phyloP scores from a whole-genome alignment of 2,888 invertebrate species.

The Nipponacmea schrenckii region DNA sequence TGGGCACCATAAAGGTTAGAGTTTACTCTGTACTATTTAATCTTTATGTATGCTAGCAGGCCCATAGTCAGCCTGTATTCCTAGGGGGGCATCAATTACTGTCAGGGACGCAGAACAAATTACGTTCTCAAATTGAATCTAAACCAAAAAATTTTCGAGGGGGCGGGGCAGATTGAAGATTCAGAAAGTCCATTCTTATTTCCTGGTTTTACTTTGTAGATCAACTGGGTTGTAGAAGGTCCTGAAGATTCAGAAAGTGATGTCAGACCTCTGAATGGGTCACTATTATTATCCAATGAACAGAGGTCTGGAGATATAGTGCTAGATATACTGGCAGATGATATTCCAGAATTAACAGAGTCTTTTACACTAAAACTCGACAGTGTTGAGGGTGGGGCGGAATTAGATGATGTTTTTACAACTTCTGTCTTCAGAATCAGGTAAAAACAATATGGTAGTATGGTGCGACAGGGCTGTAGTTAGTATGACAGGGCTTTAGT shows the following conservation, averaged over 20 bases:
- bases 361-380: slow-evolving; percentile 48
- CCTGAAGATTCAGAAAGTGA: slow-evolving; percentile 41
- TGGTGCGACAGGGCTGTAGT: neutral
- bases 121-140: too few species aligned
- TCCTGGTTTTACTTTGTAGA: slow-evolving; percentile 39
- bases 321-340: slow-evolving; percentile 59
- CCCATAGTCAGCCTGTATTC: too few species aligned
- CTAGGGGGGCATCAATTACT: too few species aligned
- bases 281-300: slow-evolving; percentile 43
- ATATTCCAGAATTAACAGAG: slow-evolving; percentile 59
- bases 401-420: slow-evolving; percentile 50
- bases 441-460: slow-evolving; percentile 44
- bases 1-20: slow-evolving; percentile 50
- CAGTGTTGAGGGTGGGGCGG: slow-evolving; percentile 62
- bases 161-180: too few species aligned
- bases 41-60: too few species aligned
- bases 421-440: slow-evolving; percentile 54
- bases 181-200: too few species aligned
- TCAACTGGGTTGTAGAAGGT: slow-evolving; percentile 58
- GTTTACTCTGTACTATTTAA: too few species aligned
- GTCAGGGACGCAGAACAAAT: too few species aligned
- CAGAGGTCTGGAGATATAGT: slow-evolving; percentile 46
- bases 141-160: too few species aligned
- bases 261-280: slow-evolving; percentile 52
- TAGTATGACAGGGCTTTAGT: neutral